A percentile compares a stretch with the other conserved stretches of the same genome.
These are phyloP conservation scores for Arothron firmamentum DNA, from an alignment of 2,113 vertebrate genomes.

Conservation along the genomic window DNA sequence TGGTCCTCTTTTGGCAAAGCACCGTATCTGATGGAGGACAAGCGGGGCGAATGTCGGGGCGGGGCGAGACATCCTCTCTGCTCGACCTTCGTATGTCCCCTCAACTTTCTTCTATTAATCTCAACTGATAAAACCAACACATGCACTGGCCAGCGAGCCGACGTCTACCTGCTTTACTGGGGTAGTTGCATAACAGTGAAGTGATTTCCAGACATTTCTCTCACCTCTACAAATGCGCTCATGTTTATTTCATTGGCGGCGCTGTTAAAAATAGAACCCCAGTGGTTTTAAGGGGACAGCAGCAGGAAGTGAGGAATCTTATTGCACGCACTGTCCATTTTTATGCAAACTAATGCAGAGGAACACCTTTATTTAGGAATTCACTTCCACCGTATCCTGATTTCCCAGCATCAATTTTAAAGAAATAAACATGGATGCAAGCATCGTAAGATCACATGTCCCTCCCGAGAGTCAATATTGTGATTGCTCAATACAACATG, in stretches of 20 bases:
- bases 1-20: slow-evolving; percentile 20
- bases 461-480: background rate
- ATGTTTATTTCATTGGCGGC: background rate
- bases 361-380: background rate
- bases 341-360: background rate
- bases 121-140: too few species aligned
- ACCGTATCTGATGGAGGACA: slow-evolving; percentile 35
- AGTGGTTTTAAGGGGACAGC: background rate
- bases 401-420: background rate
- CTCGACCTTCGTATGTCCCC: slow-evolving; percentile 3
- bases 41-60: slow-evolving; percentile 6
- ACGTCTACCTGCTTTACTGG: background rate
- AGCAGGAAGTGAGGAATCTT: background rate
- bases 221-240: background rate
- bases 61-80: slow-evolving; percentile 36
- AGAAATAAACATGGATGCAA: background rate
- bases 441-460: background rate
- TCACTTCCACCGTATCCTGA: too few species aligned
- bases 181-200: background rate
- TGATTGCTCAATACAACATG: background rate
- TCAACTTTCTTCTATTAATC: background rate
- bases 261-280: background rate
- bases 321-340: background rate
- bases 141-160: background rate
- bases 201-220: background rate